Evolutionary conservation across 2,797 vertebrate species (phyloP).

Genomic region (Lepidocolaptes lacrymiger): DNA sequence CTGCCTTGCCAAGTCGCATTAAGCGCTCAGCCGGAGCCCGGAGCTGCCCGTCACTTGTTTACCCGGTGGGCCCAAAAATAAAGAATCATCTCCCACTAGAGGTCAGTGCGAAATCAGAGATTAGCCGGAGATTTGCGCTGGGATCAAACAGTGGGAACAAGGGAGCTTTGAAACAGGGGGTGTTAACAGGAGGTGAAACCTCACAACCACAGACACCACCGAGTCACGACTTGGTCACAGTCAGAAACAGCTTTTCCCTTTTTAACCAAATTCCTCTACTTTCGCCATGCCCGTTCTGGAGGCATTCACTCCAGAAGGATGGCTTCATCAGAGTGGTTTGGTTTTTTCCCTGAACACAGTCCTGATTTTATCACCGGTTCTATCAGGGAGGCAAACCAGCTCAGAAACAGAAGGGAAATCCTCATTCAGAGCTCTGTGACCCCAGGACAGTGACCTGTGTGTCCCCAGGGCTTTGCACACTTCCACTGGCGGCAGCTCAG

Average conservation of each 20-base stretch:
- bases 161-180: neutral
- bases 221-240: fast-evolving
- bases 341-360: fast-evolving
- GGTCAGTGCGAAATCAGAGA: conserved; percentile 61
- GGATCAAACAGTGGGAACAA: neutral
- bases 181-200: neutral
- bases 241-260: neutral
- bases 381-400: neutral
- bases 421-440: fast-evolving
- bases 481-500: neutral
- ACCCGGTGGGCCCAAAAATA: neutral
- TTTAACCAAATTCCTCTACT: neutral
- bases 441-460: fast-evolving
- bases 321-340: fast-evolving
- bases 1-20: conserved; percentile 31
- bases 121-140: neutral
- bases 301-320: fast-evolving
- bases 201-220: neutral
- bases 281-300: fast-evolving
- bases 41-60: neutral
- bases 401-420: neutral
- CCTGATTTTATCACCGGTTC: neutral
- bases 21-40: neutral
- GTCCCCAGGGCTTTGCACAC: neutral
- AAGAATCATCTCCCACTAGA: conserved; percentile 39